These are phyloP conservation scores for Silurus glanis DNA, from an alignment of 2,113 vertebrate species.

Conservation along the genomic window DNA sequence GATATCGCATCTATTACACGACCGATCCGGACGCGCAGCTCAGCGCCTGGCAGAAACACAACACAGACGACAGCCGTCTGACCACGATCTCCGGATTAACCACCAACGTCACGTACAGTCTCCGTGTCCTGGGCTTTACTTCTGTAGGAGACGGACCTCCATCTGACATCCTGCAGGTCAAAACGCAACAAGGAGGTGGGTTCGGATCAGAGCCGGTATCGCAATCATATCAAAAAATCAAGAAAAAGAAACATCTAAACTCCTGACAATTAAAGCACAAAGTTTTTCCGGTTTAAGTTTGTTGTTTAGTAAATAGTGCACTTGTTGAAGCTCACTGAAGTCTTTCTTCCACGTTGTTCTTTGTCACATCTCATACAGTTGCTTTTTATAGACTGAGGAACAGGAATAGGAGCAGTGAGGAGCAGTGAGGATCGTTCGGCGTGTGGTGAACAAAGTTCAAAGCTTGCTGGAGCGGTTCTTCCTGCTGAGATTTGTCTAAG, in stretches of 20 bases:
- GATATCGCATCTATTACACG: constrained; percentile 90
- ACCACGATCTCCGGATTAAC: constrained; percentile 88
- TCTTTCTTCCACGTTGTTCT: background rate
- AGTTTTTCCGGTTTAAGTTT: background rate
- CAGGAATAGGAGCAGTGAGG: background rate
- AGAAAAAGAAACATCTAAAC: background rate
- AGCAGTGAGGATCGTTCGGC: background rate
- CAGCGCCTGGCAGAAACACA: constrained; percentile 89
- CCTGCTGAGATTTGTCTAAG: background rate
- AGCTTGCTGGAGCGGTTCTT: background rate
- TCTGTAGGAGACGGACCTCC: constrained; percentile 91
- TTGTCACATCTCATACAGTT: background rate
- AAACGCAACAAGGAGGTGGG: constrained; percentile 93
- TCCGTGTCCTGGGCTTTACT: constrained; percentile 90
- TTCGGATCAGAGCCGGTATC: constrained; percentile 8
- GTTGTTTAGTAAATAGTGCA: background rate
- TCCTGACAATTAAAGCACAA: background rate
- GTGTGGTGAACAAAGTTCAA: background rate
- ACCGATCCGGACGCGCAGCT: constrained; percentile 75
- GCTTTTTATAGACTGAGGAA: background rate
- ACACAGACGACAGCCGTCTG: constrained; percentile 84
- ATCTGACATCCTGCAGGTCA: constrained; percentile 90
- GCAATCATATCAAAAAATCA: background rate
- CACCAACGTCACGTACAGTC: constrained; percentile 87
- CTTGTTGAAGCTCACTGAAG: background rate